A percentile compares a stretch with the other conserved stretches of the same genome.
phyloP scores from a whole-genome alignment of 92 coral and sea anemone species.

The Palythoa heliodiscus region DNA sequence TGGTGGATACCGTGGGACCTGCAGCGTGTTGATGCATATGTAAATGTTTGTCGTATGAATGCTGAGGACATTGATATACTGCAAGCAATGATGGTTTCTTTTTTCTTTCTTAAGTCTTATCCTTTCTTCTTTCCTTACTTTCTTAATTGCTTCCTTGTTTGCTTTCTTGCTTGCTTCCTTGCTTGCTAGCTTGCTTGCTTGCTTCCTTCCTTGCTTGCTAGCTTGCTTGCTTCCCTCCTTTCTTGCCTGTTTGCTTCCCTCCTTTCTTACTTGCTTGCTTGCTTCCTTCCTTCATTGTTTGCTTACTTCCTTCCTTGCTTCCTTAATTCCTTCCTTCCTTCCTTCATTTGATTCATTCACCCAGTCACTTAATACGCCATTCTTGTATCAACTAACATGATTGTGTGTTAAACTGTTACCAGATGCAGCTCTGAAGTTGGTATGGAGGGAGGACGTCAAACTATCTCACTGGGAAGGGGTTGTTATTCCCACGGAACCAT shows the following conservation, averaged over 20 bases:
- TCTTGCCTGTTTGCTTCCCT: background rate
- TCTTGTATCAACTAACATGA: background rate
- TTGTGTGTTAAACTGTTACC: background rate
- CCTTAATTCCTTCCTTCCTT: background rate
- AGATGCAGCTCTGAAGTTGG: constrained; percentile 98
- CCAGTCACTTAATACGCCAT: background rate
- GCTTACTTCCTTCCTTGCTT: background rate
- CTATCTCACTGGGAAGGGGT: constrained; percentile 85
- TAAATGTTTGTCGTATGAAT: background rate
- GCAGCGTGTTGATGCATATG: background rate
- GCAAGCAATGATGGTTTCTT: too few species aligned
- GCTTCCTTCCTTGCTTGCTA: too few species aligned
- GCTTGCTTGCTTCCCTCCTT: background rate
- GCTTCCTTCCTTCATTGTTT: background rate
- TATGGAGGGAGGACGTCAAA: constrained; percentile 88
- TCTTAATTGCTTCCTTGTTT: too few species aligned
- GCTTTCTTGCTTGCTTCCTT: too few species aligned
- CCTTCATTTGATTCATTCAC: background rate
- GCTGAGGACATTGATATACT: too few species aligned
- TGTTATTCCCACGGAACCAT: constrained; percentile 88
- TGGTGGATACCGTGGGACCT: background rate
- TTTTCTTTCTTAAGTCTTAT: too few species aligned
- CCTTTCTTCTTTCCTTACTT: too few species aligned
- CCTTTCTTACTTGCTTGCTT: background rate
- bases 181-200: too few species aligned